Conservation (phyloP, 2,797 vertebrate species). For the Peromyscus nudipes region DNA sequence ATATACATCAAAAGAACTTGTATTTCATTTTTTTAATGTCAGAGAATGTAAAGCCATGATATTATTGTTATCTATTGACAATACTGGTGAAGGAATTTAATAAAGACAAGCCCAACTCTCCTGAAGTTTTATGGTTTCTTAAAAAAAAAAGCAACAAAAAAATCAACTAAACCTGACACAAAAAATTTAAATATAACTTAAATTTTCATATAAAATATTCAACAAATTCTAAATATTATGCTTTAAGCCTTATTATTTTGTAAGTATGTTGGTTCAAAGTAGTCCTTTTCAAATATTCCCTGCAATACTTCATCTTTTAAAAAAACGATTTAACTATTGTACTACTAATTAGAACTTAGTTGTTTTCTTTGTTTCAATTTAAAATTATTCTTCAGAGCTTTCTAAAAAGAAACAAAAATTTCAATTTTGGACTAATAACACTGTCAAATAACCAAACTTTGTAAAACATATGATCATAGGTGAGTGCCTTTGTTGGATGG, state of each 20-base stretch:
- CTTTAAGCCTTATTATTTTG: background rate
- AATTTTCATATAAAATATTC: constrained; percentile 61
- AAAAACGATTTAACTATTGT: background rate
- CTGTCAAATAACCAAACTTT: constrained; percentile 2
- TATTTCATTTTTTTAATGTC: constrained; percentile 1
- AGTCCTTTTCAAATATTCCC: constrained; percentile 30
- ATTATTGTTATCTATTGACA: background rate
- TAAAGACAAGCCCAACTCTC: background rate
- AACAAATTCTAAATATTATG: constrained; percentile 46
- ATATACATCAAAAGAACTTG: background rate
- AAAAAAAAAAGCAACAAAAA: constrained; percentile 26
- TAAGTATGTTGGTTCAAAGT: background rate
- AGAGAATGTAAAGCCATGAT: background rate
- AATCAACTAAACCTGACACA: background rate
- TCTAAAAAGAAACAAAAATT: background rate
- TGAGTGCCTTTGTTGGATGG: background rate
- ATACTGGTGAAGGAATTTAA: constrained; percentile 16
- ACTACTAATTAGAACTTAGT: background rate
- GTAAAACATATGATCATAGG: background rate
- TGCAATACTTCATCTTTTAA: background rate
- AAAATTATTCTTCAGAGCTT: constrained; percentile 14
- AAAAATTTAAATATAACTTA: constrained; percentile 23
- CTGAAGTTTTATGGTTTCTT: constrained; percentile 5
- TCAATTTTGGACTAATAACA: background rate
- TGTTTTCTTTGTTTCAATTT: background rate